Percentiles rank a stretch among this genome's conserved stretches.
phyloP scores from a whole-genome alignment of 2,113 vertebrate species.

The Austrofundulus limnaeus region DNA sequence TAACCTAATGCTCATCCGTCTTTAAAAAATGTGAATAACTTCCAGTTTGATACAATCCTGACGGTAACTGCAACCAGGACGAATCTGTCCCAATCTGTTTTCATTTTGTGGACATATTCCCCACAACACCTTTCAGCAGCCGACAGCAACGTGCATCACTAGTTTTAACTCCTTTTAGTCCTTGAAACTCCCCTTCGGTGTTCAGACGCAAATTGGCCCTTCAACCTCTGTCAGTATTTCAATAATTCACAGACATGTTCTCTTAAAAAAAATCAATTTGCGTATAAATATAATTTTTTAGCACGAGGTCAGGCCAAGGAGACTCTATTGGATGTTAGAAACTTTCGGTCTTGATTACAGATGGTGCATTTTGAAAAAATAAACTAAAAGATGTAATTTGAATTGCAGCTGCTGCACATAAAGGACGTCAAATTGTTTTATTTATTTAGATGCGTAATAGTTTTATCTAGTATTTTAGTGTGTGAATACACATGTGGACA shows the following conservation, averaged over 20 bases:
- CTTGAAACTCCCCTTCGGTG: neutral
- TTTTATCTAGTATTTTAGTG: too few species aligned
- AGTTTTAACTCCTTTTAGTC: conserved; percentile 1
- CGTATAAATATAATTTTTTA: neutral
- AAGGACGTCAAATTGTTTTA: too few species aligned
- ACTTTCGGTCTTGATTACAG: neutral
- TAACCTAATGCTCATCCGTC: too few species aligned
- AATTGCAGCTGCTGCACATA: neutral
- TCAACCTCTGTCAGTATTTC: neutral
- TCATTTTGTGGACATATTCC: too few species aligned
- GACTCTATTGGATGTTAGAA: neutral
- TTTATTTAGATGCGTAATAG: neutral
- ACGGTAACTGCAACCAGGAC: too few species aligned
- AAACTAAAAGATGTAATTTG: neutral
- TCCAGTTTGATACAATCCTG: too few species aligned
- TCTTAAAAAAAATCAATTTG: neutral
- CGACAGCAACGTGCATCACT: neutral
- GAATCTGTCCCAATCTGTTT: too few species aligned
- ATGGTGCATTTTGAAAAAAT: neutral
- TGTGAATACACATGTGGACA: too few species aligned
- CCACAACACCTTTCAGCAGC: neutral
- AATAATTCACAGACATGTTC: neutral
- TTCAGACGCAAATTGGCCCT: neutral
- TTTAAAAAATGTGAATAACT: too few species aligned
- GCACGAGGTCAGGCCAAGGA: neutral